phyloP scores from a whole-genome alignment of 1,140 invertebrate species.

The Ganaspis sp. region DNA sequence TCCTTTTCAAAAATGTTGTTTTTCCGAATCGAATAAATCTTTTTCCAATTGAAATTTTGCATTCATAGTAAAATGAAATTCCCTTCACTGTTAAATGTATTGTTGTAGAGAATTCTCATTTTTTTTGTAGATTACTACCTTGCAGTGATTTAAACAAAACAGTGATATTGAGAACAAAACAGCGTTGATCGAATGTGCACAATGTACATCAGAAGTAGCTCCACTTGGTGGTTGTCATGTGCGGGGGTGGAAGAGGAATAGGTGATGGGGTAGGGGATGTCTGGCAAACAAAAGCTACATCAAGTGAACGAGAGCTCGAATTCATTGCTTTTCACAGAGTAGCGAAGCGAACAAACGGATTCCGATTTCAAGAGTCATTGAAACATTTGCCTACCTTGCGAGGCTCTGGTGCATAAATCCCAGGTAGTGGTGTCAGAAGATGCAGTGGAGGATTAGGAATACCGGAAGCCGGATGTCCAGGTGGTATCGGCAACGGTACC shows the following conservation, averaged over 20 bases:
- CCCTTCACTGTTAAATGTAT: neutral
- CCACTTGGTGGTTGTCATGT: neutral
- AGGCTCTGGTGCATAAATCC: slow-evolving; percentile 74
- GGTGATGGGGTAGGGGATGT: neutral
- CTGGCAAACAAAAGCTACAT: slow-evolving; percentile 18
- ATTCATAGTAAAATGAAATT: slow-evolving; percentile 2
- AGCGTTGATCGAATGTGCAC: neutral
- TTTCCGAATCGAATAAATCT: neutral
- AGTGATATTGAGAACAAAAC: slow-evolving; percentile 1
- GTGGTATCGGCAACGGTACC: slow-evolving; percentile 73
- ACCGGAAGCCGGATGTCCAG: slow-evolving; percentile 72
- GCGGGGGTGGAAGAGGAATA: neutral
- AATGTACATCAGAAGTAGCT: neutral
- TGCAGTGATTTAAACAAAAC: slow-evolving; percentile 5
- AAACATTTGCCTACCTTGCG: slow-evolving; percentile 67
- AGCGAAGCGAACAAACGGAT: slow-evolving; percentile 22
- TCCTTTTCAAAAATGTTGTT: neutral
- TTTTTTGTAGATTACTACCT: neutral
- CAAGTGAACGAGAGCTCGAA: neutral
- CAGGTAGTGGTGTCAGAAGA: slow-evolving; percentile 71
- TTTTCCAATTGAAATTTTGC: slow-evolving; percentile 5
- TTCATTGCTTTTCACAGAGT: neutral
- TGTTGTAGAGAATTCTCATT: neutral
- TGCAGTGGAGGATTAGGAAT: slow-evolving; percentile 71
- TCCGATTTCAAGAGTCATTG: neutral